Evolutionary conservation across 2,113 vertebrate genomes (phyloP).

Genomic region (Vombatus ursinus): DNA sequence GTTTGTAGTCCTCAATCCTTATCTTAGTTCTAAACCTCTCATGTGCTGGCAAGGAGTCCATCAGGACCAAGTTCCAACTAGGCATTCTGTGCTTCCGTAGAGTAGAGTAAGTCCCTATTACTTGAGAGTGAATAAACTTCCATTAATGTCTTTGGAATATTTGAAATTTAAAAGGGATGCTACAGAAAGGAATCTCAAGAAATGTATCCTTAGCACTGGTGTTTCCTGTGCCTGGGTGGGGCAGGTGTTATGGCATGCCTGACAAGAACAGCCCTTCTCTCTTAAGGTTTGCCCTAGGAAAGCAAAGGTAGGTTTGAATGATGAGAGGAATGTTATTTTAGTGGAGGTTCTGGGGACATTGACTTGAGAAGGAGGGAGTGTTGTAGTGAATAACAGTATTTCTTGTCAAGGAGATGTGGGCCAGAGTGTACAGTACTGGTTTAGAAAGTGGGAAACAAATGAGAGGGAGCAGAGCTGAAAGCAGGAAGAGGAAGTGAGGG

Average conservation of each 20-base stretch:
- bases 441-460: background rate
- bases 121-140: too few relatives aligned
- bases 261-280: background rate
- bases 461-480: background rate
- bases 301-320: background rate
- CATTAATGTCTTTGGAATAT: background rate
- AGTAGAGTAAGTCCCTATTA: too few relatives aligned
- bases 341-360: background rate
- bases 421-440: background rate
- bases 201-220: background rate
- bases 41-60: too few relatives aligned
- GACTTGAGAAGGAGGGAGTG: slow-evolving; percentile 19
- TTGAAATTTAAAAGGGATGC: background rate
- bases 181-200: background rate
- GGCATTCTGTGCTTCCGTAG: too few relatives aligned
- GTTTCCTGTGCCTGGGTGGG: background rate
- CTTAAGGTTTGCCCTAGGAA: background rate
- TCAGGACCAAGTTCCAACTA: too few relatives aligned
- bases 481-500: background rate
- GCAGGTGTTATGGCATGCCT: background rate
- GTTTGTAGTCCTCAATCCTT: too few relatives aligned
- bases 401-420: background rate
- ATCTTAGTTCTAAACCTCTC: too few relatives aligned
- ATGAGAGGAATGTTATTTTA: background rate
- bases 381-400: background rate